phyloP scores from a whole-genome alignment of 2,888 invertebrate species.

The Epiperipatus broadwayi region DNA sequence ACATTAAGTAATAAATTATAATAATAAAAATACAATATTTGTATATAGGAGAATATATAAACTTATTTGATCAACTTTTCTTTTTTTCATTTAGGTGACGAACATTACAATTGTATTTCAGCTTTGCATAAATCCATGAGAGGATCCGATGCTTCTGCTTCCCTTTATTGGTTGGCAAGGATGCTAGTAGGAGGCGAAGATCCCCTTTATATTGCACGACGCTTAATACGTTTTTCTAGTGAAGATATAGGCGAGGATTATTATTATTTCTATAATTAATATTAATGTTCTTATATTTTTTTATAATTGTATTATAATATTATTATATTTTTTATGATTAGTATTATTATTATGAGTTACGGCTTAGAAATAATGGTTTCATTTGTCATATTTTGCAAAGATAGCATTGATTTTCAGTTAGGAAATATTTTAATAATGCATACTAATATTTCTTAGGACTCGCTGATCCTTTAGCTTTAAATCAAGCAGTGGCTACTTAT shows the following conservation, averaged over 20 bases:
- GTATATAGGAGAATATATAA: background rate
- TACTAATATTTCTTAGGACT: constrained; percentile 20
- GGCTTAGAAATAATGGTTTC: no score
- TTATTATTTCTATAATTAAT: background rate
- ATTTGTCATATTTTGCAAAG: no score
- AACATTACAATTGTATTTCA: constrained; percentile 62
- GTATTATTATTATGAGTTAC: no score
- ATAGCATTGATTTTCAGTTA: no score
- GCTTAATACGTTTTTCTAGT: constrained; percentile 50
- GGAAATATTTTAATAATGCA: no score
- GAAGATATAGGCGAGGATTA: constrained; percentile 49
- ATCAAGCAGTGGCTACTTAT: constrained; percentile 49
- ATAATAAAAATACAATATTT: background rate
- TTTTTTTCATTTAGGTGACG: constrained; percentile 47
- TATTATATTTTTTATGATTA: no score
- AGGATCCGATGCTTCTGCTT: constrained; percentile 56
- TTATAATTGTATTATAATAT: no score
- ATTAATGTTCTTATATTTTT: no score
- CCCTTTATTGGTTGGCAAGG: constrained; percentile 59
- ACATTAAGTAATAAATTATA: background rate
- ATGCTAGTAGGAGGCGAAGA: constrained; percentile 61
- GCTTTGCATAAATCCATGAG: constrained; percentile 64
- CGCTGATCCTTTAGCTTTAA: constrained; percentile 39
- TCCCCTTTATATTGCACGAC: constrained; percentile 51
- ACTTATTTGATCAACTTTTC: no score